Evolutionary conservation across 1,140 invertebrate genomes (phyloP).

Genomic region (Eupristina koningsbergeri): DNA sequence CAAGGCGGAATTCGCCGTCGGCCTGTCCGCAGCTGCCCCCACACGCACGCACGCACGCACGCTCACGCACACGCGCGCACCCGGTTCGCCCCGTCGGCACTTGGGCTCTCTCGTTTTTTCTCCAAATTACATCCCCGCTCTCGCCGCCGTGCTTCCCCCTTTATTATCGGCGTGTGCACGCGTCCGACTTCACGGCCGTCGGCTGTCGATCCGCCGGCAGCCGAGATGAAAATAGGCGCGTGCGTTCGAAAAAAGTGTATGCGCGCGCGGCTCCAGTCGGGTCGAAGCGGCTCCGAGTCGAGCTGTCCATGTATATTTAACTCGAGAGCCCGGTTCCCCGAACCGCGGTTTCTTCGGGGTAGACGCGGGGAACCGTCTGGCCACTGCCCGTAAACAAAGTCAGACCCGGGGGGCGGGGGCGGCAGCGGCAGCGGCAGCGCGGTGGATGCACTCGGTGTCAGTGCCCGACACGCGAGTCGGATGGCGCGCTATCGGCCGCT

Average conservation of each 20-base stretch:
- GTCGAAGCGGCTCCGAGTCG: too few species aligned
- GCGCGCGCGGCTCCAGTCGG: too few species aligned
- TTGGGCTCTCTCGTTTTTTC: background rate
- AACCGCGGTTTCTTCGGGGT: background rate
- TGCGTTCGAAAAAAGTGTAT: background rate
- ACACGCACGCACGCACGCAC: background rate
- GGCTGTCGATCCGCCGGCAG: slow-evolving; percentile 51
- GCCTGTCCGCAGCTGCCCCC: background rate
- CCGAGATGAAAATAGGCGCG: slow-evolving; percentile 41
- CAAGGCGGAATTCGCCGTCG: slow-evolving; percentile 30
- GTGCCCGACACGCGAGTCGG: too few species aligned
- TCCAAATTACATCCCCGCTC: slow-evolving; percentile 1
- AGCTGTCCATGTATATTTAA: background rate
- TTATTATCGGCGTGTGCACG: slow-evolving; percentile 6
- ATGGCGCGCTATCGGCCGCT: background rate
- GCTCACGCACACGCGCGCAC: background rate
- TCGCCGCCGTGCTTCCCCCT: slow-evolving; percentile 2
- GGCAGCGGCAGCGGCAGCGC: too few species aligned
- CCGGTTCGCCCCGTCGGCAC: background rate
- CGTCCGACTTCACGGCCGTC: background rate
- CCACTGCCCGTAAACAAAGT: too few species aligned
- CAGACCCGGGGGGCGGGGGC: too few species aligned
- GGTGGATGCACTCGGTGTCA: too few species aligned
- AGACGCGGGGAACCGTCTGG: too few species aligned
- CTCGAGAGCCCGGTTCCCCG: background rate